These are phyloP conservation scores for Yponomeuta malinellus DNA, from an alignment of 2,888 invertebrate genomes.

Conservation along the genomic window DNA sequence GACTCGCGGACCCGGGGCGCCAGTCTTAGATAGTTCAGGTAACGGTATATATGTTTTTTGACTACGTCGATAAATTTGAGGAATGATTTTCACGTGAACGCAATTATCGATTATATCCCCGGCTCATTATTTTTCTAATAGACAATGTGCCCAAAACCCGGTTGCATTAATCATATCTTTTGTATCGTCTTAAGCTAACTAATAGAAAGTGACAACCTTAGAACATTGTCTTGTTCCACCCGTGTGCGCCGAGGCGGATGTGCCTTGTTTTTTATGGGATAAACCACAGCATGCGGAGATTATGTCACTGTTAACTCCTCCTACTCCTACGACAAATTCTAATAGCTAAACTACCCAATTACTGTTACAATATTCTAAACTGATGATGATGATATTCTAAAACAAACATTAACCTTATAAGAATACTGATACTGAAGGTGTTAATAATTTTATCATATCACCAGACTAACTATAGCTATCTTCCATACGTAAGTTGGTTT, in stretches of 20 bases:
- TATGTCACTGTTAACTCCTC: background rate
- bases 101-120: constrained; percentile 1
- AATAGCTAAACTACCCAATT: background rate
- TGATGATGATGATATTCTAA: background rate
- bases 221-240: constrained; percentile 14
- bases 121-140: background rate
- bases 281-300: background rate
- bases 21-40: constrained; percentile 47
- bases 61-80: constrained; percentile 55
- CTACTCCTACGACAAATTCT: too few species aligned
- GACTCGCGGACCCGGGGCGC: constrained; percentile 37
- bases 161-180: constrained; percentile 17
- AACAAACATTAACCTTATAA: background rate
- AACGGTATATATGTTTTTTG: constrained; percentile 65
- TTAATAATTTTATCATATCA: background rate
- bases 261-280: background rate
- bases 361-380: background rate
- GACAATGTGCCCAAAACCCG: background rate
- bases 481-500: background rate
- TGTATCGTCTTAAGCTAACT: too few species aligned
- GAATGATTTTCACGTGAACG: constrained; percentile 31
- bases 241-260: background rate
- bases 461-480: background rate
- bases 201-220: too few species aligned
- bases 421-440: background rate